Base-by-base conservation (phyloP, 2,888 invertebrate species). In the Antheraea yamamai region DNA sequence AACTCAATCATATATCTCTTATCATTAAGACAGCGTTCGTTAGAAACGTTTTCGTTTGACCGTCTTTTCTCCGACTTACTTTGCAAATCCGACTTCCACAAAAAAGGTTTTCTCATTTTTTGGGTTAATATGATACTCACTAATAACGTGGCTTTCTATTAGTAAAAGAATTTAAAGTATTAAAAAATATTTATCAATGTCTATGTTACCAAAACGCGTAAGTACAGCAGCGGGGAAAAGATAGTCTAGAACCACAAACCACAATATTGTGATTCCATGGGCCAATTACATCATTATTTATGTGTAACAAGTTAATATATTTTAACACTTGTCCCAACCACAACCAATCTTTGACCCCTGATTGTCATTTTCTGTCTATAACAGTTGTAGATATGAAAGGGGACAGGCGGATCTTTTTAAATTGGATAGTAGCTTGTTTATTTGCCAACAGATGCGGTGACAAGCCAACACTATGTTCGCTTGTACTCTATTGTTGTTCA, bases 211-310 rank as follows among this genome's bases (percentile, higher is more conserved):
- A 16, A 30, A 18, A 66, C 30, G 14, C 64, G 26, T 23, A 61
- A 30, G 64, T 26, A 30, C 26, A 66, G 64, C 1, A 26, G 4
- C 26, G 30, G 16, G 64, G 2, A 30, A 4, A 18, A 66, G 26
- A 6, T 30, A 26, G 64, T 64, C 20, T 64, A 4, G 12, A 30
- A 26, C 14, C 64, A 79, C 77, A 81, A 76, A 87, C 87, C 88
- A 82, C 88, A 87, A 81, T 89, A 87, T 89, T 91, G 88, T 89
- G 89, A 90, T 88, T 85, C 84, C 80, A 88, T 78, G 81, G 79
- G 87, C 89, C 92, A 93, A 94, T 94, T 93, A 93, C 82, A 87
- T 91, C 88, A 92, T 94, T 93, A 93, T 94, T 93, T 93, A 93
- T 92, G 85, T 89, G 88, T 85, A 88, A 89, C 91, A 88, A 84